Conservation (phyloP, 2,888 invertebrate species). For the Empis livida region DNA sequence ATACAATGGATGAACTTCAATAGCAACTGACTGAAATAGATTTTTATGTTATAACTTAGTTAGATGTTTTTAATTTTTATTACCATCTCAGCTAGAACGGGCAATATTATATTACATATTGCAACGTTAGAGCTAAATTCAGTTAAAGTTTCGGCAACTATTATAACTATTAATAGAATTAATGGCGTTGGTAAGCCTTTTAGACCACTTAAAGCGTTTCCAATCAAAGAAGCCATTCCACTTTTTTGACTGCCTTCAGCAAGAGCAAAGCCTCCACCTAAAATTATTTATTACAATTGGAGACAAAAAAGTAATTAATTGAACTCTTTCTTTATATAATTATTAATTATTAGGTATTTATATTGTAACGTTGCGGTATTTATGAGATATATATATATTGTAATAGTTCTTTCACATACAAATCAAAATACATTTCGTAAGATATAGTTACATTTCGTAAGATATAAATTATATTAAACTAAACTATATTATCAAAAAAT, state of each 20-base stretch:
- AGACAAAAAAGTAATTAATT: no score
- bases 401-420: no score
- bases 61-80: slow-evolving; percentile 10
- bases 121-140: slow-evolving; percentile 88
- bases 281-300: no score
- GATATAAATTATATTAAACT: no score
- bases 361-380: no score
- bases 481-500: no score
- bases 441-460: no score
- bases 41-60: background rate
- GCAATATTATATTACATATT: slow-evolving; percentile 75
- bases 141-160: slow-evolving; percentile 66
- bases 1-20: slow-evolving; percentile 71
- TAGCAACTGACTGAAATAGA: slow-evolving; percentile 46
- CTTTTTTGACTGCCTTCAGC: slow-evolving; percentile 74
- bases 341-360: no score
- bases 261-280: slow-evolving; percentile 80
- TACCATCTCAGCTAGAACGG: slow-evolving; percentile 69
- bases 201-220: slow-evolving; percentile 53
- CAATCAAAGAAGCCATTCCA: slow-evolving; percentile 64
- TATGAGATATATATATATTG: no score
- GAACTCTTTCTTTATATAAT: no score
- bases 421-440: no score
- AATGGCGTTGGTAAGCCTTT: slow-evolving; percentile 47
- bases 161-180: slow-evolving; percentile 61